These are phyloP conservation scores for Syrphus vitripennis DNA, from an alignment of 2,888 invertebrate species.

Conservation along the genomic window DNA sequence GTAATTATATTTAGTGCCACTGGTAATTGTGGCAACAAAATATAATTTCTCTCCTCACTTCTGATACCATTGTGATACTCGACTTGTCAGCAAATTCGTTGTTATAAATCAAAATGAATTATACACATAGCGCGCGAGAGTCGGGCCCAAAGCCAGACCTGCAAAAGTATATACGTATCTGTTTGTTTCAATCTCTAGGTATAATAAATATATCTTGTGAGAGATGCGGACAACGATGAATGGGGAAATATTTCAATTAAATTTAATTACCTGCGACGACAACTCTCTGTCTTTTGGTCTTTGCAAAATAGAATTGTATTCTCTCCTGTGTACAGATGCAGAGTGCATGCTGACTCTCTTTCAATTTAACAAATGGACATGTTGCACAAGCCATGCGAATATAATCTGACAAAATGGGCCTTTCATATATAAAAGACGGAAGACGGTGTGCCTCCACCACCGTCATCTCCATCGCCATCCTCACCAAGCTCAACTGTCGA, in stretches of 20 bases:
- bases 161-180: constrained; percentile 29
- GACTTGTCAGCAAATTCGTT: constrained; percentile 51
- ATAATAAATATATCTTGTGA: neutral
- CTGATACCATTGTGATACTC: constrained; percentile 24
- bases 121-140: neutral
- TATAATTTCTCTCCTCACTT: constrained; percentile 36
- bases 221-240: constrained; percentile 37
- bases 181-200: constrained; percentile 35
- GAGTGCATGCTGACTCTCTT: constrained; percentile 29
- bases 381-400: constrained; percentile 52
- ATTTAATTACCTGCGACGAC: constrained; percentile 66
- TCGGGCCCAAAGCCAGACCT: neutral
- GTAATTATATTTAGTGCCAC: constrained; percentile 70
- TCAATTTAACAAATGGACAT: constrained; percentile 69
- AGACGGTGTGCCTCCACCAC: neutral
- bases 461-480: neutral
- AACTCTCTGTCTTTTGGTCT: constrained; percentile 15
- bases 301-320: constrained; percentile 61
- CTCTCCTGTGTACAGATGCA: neutral
- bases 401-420: constrained; percentile 9
- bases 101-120: constrained; percentile 70
- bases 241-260: constrained; percentile 70
- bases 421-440: neutral
- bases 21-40: constrained; percentile 68
- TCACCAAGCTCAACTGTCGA: constrained; percentile 13